Evolutionary conservation across 1,140 invertebrate species (phyloP), one percentile per base, ranked within the genome.

Genomic region (Dendroctonus ponderosae): DNA sequence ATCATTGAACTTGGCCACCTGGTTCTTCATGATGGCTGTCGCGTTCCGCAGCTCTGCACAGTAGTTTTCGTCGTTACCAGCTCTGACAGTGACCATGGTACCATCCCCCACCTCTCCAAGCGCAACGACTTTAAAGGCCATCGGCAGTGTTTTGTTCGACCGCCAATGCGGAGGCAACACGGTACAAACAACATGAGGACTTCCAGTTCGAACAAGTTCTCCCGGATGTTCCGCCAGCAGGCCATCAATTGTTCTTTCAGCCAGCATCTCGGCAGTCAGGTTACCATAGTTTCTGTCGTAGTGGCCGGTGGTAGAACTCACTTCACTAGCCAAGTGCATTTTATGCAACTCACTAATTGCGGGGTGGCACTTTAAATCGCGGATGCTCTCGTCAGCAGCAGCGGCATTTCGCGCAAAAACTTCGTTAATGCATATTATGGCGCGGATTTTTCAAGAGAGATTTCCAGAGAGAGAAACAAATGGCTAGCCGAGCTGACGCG

Each of bases 61-160:
- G 79, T 89, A 97, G 80, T 98, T 98, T 79, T 99, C 96, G 78
- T 99, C 96, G 78, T 99, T 99, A 6, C 96, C 96, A 2, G 95
- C 96, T 39, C 89, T 82, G 7, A 98, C 89, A 4, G 91, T 94
- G 46, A 99, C 96, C 76, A 95, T 83, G 1, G 96, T 98, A 6
- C 96, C 96, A 80, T 98, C 96, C 66, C 91, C 88, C 7, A 98
- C 90, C 64, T 97, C 94, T 7, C 92, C 93, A 39, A 98, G 82
- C 0, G 94, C 91, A 6, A 98, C 91, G 56, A 97, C 93, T 78
- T 96, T 94, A 79, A 97, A 97, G 8, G 94, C 93, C 46, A 94
- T 86, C 42, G 96, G 96, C 38, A 98, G 81, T 0, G 95, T 96
- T 81, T 98, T 98, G 81, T 97, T 98, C 7, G 93, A 96, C 60